These are phyloP conservation scores for Chironex yamaguchii DNA, from an alignment of 30 jellyfish, hydroid and myxozoan species.

Conservation along the genomic window DNA sequence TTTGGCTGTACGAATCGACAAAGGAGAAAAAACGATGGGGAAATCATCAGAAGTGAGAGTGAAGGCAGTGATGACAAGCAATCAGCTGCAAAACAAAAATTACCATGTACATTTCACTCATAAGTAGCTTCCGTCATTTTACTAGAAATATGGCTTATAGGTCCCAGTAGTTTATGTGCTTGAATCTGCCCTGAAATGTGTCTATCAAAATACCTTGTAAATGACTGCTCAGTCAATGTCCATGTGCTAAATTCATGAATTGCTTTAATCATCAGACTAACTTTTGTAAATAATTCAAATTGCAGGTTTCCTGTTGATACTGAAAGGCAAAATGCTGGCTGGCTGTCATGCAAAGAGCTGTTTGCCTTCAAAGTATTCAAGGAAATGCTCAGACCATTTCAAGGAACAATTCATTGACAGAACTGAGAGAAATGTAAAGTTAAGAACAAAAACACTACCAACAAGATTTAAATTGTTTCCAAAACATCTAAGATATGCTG, in stretches of 20 bases:
- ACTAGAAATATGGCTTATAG: too few relatives aligned
- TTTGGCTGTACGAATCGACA: slow-evolving; percentile 7
- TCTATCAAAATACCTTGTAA: too few relatives aligned
- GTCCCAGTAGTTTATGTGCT: too few relatives aligned
- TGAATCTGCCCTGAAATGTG: too few relatives aligned
- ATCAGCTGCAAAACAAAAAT: background rate
- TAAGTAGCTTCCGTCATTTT: too few relatives aligned
- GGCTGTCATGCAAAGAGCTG: too few relatives aligned
- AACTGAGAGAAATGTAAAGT: slow-evolving; percentile 8
- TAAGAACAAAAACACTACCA: slow-evolving; percentile 31
- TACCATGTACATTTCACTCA: slow-evolving; percentile 37
- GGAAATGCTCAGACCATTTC: slow-evolving; percentile 54
- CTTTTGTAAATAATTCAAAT: too few relatives aligned
- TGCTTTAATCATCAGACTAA: too few relatives aligned
- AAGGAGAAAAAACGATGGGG: background rate
- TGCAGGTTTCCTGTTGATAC: slow-evolving; percentile 9
- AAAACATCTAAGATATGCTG: slow-evolving; percentile 27
- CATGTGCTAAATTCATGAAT: too few relatives aligned
- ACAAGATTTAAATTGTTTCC: slow-evolving; percentile 58
- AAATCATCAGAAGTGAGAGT: slow-evolving; percentile 11
- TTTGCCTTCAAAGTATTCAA: slow-evolving; percentile 26
- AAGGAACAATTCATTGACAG: slow-evolving; percentile 8
- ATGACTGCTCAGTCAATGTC: too few relatives aligned
- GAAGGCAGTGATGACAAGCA: slow-evolving; percentile 23
- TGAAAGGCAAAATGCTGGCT: background rate